These are phyloP conservation scores for Chrysopilus asiliformis DNA, from an alignment of 2,888 invertebrate species.

Conservation along the genomic window DNA sequence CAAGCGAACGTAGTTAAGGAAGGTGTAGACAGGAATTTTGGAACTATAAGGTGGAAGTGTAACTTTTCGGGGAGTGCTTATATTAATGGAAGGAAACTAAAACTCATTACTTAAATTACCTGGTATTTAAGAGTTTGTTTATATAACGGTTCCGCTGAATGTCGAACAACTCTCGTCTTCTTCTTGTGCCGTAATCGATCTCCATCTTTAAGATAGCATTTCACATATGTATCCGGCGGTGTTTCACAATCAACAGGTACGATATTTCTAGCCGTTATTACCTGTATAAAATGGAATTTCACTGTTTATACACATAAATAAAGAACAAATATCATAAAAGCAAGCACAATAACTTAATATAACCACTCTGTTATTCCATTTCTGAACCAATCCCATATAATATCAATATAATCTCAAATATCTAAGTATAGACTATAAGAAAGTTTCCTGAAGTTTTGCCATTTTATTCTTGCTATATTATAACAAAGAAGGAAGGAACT, in stretches of 20 bases:
- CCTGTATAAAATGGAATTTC: constrained; percentile 23
- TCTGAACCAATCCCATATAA: background rate
- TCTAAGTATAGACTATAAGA: too few relatives aligned
- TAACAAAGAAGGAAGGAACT: too few relatives aligned
- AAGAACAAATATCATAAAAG: background rate
- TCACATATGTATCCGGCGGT: constrained; percentile 81
- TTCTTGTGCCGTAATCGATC: constrained; percentile 82
- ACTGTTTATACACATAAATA: constrained; percentile 2
- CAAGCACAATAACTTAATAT: too few relatives aligned
- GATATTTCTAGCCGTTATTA: constrained; percentile 57
- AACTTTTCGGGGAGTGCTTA: too few relatives aligned
- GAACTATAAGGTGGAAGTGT: too few relatives aligned
- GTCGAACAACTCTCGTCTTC: constrained; percentile 74
- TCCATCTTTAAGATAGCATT: constrained; percentile 81
- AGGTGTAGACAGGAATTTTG: too few relatives aligned
- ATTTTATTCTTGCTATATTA: too few relatives aligned
- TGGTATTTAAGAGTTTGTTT: constrained; percentile 80
- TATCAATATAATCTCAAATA: too few relatives aligned
- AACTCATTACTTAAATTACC: too few relatives aligned
- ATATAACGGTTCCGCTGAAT: constrained; percentile 72
- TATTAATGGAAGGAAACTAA: too few relatives aligned
- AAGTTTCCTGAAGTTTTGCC: too few relatives aligned
- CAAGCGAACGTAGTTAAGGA: too few relatives aligned
- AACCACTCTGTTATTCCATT: background rate
- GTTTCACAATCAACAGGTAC: constrained; percentile 55